phyloP scores from a whole-genome alignment of 2,888 invertebrate genomes.

The Orgyia antiqua region DNA sequence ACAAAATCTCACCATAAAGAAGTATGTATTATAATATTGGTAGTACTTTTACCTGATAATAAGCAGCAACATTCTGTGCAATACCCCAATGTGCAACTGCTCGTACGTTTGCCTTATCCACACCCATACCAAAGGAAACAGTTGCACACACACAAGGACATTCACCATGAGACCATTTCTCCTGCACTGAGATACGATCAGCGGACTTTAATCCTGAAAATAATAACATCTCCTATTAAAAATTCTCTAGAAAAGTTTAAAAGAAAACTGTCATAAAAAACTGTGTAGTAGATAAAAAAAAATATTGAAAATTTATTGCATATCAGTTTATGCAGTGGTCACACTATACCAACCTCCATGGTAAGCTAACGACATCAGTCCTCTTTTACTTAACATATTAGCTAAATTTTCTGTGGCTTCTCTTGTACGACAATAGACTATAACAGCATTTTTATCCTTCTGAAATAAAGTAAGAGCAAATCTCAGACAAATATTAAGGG shows the following conservation, averaged over 20 bases:
- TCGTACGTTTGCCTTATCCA: slow-evolving; percentile 96
- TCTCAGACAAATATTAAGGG: too few species aligned
- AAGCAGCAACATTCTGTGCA: slow-evolving; percentile 96
- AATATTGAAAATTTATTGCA: too few species aligned
- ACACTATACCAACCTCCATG: too few species aligned
- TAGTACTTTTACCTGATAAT: slow-evolving; percentile 91
- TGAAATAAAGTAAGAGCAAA: too few species aligned
- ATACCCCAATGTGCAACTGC: slow-evolving; percentile 98
- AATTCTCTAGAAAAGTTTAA: not conserved
- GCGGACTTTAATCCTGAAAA: slow-evolving; percentile 81
- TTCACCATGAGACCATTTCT: slow-evolving; percentile 94
- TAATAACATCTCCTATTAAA: not conserved
- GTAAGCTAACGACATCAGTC: slow-evolving; percentile 89
- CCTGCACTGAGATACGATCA: slow-evolving; percentile 88
- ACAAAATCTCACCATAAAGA: too few species aligned
- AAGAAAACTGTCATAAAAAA: too few species aligned
- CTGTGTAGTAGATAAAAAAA: too few species aligned
- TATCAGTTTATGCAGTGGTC: too few species aligned
- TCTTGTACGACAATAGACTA: slow-evolving; percentile 96
- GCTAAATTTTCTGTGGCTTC: slow-evolving; percentile 94
- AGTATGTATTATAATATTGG: too few species aligned
- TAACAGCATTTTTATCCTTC: slow-evolving; percentile 84
- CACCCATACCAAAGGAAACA: slow-evolving; percentile 99
- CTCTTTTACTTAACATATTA: slow-evolving; percentile 83
- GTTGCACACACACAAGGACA: slow-evolving; percentile 96